Evolutionary conservation across 2,113 vertebrate genomes (phyloP), one percentile per base, ranked within the genome.

Genomic region (Syngnathus floridae): DNA sequence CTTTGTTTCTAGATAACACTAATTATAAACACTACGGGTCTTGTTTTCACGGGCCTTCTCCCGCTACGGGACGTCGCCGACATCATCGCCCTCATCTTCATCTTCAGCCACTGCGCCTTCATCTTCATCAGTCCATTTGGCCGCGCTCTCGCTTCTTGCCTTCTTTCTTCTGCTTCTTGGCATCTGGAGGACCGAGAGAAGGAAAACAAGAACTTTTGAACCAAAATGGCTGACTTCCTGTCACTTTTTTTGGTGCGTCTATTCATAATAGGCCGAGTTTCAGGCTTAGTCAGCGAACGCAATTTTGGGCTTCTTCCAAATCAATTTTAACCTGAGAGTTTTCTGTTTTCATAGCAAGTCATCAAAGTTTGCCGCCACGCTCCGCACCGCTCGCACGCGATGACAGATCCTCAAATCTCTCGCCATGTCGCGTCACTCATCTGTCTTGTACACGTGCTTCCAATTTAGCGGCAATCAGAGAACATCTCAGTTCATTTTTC

Each of bases 111-210:
- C 59, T 62, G 64, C 71, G 13, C 13, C 69, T 56, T 74, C 1
- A 19, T 66, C 51, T 7, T 13, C 54, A 13, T 87, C 85, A 85
- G 82, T 91, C 87, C 84, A 81, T 81, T 52, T 82, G 88, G 70
- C 82, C 63, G 62, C 90, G 88, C 7, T 91, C 90, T 80, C 88
- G 89, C 80, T 91, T 91, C 85, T 89, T 90, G 16, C 86, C 86
- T 14, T 90, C 90, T 46, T 90, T 88, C 76, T 90, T 91, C 66
- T 89, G 88, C 85, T 92, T 92, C 81, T 84, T 88, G 51, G 88
- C 83, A 62, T 90, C 91, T 92, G 77, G 12, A 58, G 65, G 55
- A 63, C 46, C 64, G 0, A 80, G 4, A 71, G 9, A 59, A 66
- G 8, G 7, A 8, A 4, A 46, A 58, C 37, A 2, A 19, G 5